These are phyloP conservation scores for Agrypnus murinus DNA, from an alignment of 2,888 invertebrate species.

Conservation along the genomic window DNA sequence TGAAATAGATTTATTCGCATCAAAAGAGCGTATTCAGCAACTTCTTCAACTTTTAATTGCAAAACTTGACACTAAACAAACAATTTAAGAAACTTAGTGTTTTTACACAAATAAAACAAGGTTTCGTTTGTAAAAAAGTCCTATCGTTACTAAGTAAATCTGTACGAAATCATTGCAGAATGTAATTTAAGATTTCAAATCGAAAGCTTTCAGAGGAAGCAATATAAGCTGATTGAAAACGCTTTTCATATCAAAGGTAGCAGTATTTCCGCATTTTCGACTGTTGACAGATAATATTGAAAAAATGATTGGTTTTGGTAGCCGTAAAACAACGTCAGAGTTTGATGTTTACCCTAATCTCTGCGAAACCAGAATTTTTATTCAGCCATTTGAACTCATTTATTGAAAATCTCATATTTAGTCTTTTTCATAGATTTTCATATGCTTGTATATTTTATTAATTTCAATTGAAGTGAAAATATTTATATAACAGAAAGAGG, in stretches of 20 bases:
- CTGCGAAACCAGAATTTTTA: conserved; percentile 31
- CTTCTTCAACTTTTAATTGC: conserved; percentile 9
- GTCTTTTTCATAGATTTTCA: conserved; percentile 4
- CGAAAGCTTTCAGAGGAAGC: conserved; percentile 44
- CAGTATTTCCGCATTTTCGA: conserved; percentile 48
- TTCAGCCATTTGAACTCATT: conserved; percentile 31
- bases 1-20: conserved; percentile 7
- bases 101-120: conserved; percentile 10
- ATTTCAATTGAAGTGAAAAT: no score
- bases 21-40: neutral
- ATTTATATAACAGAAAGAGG: neutral
- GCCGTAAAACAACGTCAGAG: conserved; percentile 42
- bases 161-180: conserved; percentile 34
- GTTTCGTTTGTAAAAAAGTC: neutral
- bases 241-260: conserved; percentile 52
- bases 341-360: conserved; percentile 41
- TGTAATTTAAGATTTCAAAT: conserved; percentile 48
- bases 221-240: conserved; percentile 51
- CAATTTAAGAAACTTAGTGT: conserved; percentile 8
- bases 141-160: conserved; percentile 33
- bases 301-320: conserved; percentile 50
- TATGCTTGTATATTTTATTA: no score
- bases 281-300: conserved; percentile 52
- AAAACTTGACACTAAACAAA: conserved; percentile 13
- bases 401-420: conserved; percentile 18